A percentile compares a stretch with the other conserved stretches of the same genome.
These are phyloP conservation scores for Drosophila vallismaia DNA, from an alignment of 2,888 invertebrate species.

Conservation along the genomic window DNA sequence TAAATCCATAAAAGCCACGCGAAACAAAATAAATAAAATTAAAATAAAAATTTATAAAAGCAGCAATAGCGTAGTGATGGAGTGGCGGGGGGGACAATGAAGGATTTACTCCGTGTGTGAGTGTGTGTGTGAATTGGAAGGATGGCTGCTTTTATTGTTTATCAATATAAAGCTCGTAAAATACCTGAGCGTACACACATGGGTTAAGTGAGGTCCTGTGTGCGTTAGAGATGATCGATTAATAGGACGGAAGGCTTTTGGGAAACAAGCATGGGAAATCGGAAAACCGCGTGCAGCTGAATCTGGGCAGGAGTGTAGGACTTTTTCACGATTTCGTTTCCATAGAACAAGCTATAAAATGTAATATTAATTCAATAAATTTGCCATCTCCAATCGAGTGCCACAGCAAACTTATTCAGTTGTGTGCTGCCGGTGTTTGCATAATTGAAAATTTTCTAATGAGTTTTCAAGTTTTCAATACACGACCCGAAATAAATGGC, in stretches of 20 bases:
- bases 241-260: conserved; percentile 17
- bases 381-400: conserved; percentile 5
- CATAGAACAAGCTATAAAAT: background rate
- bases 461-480: conserved; percentile 66
- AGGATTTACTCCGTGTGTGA: conserved; percentile 6
- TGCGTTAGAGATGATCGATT: conserved; percentile 45
- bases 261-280: background rate
- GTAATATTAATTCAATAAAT: background rate
- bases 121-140: conserved; percentile 16
- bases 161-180: conserved; percentile 72
- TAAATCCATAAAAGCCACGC: conserved; percentile 51
- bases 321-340: background rate
- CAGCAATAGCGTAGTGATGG: conserved; percentile 10
- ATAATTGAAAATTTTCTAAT: conserved; percentile 75
- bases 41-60: conserved; percentile 62
- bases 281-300: background rate
- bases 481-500: conserved; percentile 32
- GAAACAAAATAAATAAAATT: conserved; percentile 70
- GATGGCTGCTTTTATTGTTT: conserved; percentile 69
- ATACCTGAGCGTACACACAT: conserved; percentile 53
- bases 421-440: conserved; percentile 48
- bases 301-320: conserved; percentile 17
- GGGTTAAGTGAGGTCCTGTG: conserved; percentile 13
- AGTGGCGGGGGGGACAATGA: background rate
- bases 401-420: conserved; percentile 3